Base-by-base conservation (phyloP, 1,140 invertebrate genomes). In the Teleogryllus occipitalis region DNA sequence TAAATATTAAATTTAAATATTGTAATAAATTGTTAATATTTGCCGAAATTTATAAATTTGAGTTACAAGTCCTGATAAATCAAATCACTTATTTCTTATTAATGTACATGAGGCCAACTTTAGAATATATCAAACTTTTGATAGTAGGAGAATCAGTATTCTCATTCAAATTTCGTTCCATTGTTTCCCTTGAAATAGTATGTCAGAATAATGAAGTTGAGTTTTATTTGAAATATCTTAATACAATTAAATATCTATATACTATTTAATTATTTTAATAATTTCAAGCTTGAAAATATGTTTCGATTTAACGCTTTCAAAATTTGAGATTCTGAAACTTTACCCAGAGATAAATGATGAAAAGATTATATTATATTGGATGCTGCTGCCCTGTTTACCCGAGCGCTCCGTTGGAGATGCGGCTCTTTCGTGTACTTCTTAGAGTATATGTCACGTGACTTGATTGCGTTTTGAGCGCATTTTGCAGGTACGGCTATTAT, bases 401-500 rank as follows among this genome's bases (percentile, higher is more conserved):
- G 18, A 77, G 76, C 76, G 76, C 76, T 77, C 7, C 76, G 48
- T 21, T 15, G 47, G n/a, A 48, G 5, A 21, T 54, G 54, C 65
- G 78, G 78, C 18, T 65, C 46, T 78, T 46, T 74, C 46, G 12
- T 72, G 78, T 74, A 78, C 78, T 78, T 78, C 78, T 74, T 74
- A 47, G 18, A 27, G 10, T 78, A 78, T 74, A 46, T 49, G 75
- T 80, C 79, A 80, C 79, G 79, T 80, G 79, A 80, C 79, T 80
- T 72, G 46, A 79, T 76, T 80, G 79, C 79, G 75, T 80, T 80
- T 80, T 80, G 75, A 74, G 79, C 79, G 79, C 79, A 80, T 77
- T 80, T 80, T 76, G 79, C 79, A 80, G 79, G 79, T 80, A 80
- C 21, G 74, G 22, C 47, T 75, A 74, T 80, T 80, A 80, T 76